A percentile compares a stretch with the other conserved stretches of the same genome.
Conservation (phyloP, 1,140 invertebrate genomes). For the Drosophila simulans region DNA sequence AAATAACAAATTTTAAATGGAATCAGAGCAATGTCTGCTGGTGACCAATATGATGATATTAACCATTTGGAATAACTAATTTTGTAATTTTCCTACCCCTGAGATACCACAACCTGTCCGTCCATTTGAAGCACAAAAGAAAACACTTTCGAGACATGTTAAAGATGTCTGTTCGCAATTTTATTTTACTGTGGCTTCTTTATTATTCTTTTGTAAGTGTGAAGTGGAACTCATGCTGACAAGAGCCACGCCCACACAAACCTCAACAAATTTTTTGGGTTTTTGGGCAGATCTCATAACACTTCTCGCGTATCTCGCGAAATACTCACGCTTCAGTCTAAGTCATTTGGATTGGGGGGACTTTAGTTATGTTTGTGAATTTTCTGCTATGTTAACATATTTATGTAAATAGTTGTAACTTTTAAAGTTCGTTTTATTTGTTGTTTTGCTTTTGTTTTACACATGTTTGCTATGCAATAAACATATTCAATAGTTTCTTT, state of each 20-base stretch:
- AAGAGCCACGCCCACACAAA: constrained; percentile 35
- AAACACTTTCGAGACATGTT: constrained; percentile 9
- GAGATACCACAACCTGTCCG: not conserved
- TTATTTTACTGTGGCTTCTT: constrained; percentile 39
- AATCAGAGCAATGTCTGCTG: constrained; percentile 5
- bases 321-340: constrained; percentile 71
- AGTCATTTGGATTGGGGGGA: constrained; percentile 31
- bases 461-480: constrained; percentile 77
- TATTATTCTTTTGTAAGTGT: constrained; percentile 32
- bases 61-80: not conserved
- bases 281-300: constrained; percentile 37
- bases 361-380: constrained; percentile 13
- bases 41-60: too few species aligned
- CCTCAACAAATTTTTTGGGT: constrained; percentile 24
- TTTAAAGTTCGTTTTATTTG: constrained; percentile 71
- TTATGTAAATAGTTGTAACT: constrained; percentile 67
- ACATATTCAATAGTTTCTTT: constrained; percentile 60
- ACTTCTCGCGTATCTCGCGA: constrained; percentile 11
- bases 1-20: not conserved
- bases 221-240: constrained; percentile 28
- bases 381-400: constrained; percentile 20
- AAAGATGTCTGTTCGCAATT: constrained; percentile 1
- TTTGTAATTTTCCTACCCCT: not conserved
- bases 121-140: constrained; percentile 7
- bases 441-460: constrained; percentile 26